Base-by-base conservation (phyloP, 2,797 vertebrate genomes). In the Apogon talboti region DNA sequence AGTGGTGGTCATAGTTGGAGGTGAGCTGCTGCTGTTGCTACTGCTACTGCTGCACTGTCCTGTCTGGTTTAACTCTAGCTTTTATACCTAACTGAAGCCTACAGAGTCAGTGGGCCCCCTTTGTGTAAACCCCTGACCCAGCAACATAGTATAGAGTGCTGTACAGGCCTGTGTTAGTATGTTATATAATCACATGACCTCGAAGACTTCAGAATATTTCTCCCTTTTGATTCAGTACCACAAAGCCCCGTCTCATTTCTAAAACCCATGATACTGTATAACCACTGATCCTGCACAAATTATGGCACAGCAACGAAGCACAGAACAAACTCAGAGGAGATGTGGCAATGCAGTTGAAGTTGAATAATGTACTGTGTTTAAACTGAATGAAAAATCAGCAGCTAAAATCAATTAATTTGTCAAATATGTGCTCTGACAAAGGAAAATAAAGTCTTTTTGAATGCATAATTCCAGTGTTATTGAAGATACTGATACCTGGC, bases 111-210 rank as follows among this genome's bases (percentile, higher is more conserved):
- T 75, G 87, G 86, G 76, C 78, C 89, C 87, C 87, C 77, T 76
- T 92, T 92, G 87, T 92, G 41, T 47, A 93, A 92, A 90, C 1
- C 47, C 84, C 92, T 91, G 89, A 92, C 71, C 62, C 81, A 91
- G 90, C 90, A 92, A 58, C 65, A 88, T 66, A 60, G 72, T 84
- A 87, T 83, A 85, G 85, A 88, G 64, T 44, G 46, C 65, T 70
- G 76, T 51, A 72, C 33, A 75, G 66, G 54, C 35, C 65, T 54
- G 43, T 72, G 28, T 49, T 63, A 57, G 60, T 42, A 57, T 76
- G 45, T 60, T 33, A 18, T 24, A 48, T 12, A 42, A 35, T 76
- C 82, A 87, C 42, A 73, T 83, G 79, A 71, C 38, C 49, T 48
- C 57, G 33, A 82, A 85, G 74, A 85, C 73, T 70, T 78, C 65